These are phyloP conservation scores for Koerneria pararmatus DNA, from an alignment of 2,888 invertebrate genomes.

Conservation along the genomic window DNA sequence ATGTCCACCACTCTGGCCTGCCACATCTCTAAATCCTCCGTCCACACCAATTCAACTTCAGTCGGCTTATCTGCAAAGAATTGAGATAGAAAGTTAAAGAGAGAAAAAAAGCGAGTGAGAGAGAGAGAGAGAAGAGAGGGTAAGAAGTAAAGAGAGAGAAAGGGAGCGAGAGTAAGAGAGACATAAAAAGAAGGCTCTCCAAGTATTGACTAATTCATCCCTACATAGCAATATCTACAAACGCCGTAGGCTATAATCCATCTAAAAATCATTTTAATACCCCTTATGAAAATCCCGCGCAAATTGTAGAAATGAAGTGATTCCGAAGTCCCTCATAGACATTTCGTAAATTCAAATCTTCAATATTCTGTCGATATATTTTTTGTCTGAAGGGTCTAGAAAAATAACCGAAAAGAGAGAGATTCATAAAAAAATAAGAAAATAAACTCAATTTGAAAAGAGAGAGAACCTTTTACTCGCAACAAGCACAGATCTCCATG, in stretches of 20 bases:
- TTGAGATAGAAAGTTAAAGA: too few species aligned
- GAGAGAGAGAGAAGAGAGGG: too few species aligned
- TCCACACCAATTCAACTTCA: constrained; percentile 50
- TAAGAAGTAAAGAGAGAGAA: too few species aligned
- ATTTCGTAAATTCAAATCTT: background rate
- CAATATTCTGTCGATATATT: background rate
- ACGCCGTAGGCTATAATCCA: too few species aligned
- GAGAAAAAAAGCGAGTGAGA: too few species aligned
- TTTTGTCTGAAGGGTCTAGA: background rate
- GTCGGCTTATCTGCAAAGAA: constrained; percentile 22
- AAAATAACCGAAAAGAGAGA: background rate
- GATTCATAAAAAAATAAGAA: constrained; percentile 1
- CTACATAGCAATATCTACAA: too few species aligned
- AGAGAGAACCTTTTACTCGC: constrained; percentile 17
- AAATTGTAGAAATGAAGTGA: too few species aligned
- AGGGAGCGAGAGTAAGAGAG: too few species aligned
- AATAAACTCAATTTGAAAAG: background rate
- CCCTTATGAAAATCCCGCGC: too few species aligned
- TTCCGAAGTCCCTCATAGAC: background rate
- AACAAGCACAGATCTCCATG: constrained; percentile 47
- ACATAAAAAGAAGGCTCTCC: too few species aligned
- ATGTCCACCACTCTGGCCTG: constrained; percentile 27
- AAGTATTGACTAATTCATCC: too few species aligned
- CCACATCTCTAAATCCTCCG: constrained; percentile 47
- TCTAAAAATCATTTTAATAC: too few species aligned